phyloP scores from a whole-genome alignment of 2,888 invertebrate species.

The Heliothis peltigera region DNA sequence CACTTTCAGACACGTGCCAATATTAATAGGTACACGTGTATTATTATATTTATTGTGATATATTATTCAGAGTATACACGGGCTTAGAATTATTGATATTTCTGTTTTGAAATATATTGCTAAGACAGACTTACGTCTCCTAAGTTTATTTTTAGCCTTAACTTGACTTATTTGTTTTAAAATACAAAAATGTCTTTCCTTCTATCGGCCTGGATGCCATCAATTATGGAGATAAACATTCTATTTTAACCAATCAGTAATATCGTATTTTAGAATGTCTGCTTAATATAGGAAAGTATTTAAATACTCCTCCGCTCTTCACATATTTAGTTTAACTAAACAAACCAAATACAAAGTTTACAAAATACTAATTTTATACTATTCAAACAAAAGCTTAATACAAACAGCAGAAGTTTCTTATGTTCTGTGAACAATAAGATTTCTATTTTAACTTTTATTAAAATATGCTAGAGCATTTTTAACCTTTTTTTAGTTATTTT shows the following conservation, averaged over 20 bases:
- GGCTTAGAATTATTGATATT: slow-evolving; percentile 42
- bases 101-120: slow-evolving; percentile 20
- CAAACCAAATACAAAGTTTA: neutral
- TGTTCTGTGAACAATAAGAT: neutral
- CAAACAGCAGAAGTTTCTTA: neutral
- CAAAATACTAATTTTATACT: neutral
- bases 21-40: slow-evolving; percentile 40
- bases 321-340: neutral
- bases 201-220: too few species aligned
- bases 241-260: too few species aligned
- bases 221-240: too few species aligned
- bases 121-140: neutral
- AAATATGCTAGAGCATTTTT: neutral
- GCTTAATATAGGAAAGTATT: too few species aligned
- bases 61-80: slow-evolving; percentile 36
- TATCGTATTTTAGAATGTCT: too few species aligned
- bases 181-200: too few species aligned
- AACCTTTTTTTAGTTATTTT: neutral
- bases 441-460: neutral
- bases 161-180: neutral
- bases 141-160: neutral
- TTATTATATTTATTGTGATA: slow-evolving; percentile 59
- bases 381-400: neutral
- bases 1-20: slow-evolving; percentile 40
- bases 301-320: too few species aligned